These are phyloP conservation scores for Vipera ursinii DNA, from an alignment of 2,797 vertebrate genomes.

Conservation along the genomic window DNA sequence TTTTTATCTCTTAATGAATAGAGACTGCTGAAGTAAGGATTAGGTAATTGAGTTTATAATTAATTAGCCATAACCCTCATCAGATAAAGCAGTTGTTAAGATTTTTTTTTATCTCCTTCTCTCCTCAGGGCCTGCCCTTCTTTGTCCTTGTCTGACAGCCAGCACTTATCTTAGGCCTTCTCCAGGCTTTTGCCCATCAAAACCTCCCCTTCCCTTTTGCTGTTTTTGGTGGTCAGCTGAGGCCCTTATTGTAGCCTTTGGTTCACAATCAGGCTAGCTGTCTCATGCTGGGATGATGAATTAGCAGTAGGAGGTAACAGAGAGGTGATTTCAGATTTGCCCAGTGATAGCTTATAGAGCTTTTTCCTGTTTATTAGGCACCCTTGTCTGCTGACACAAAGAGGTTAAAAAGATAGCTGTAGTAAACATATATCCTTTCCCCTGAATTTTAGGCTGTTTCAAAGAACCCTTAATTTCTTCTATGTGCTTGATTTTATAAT, in stretches of 20 bases:
- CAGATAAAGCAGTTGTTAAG: conserved; percentile 86
- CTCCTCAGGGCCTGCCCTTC: conserved; percentile 86
- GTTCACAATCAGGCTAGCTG: conserved; percentile 70
- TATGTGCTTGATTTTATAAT: conserved; percentile 48
- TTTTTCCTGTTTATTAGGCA: conserved; percentile 58
- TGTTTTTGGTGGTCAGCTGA: conserved; percentile 65
- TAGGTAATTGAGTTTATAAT: conserved; percentile 99
- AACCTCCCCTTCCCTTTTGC: conserved; percentile 64
- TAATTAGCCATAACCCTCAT: conserved; percentile 95
- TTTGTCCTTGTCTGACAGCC: conserved; percentile 85
- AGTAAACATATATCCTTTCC: conserved; percentile 42
- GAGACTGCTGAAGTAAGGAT: conserved; percentile 93
- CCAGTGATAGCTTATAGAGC: conserved; percentile 70
- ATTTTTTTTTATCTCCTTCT: conserved; percentile 73
- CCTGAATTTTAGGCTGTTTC: conserved; percentile 61
- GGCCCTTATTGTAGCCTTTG: conserved; percentile 65
- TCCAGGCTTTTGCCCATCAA: conserved; percentile 54
- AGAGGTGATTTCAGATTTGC: conserved; percentile 77
- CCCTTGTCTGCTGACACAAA: conserved; percentile 71
- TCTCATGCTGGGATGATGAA: conserved; percentile 83
- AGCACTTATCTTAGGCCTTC: conserved; percentile 77
- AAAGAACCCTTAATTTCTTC: conserved; percentile 69
- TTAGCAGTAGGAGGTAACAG: conserved; percentile 77
- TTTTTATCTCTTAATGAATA: conserved; percentile 89
- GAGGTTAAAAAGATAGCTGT: conserved; percentile 68